Conservation (phyloP, 2,888 invertebrate genomes). For the Nomada hirtipes region DNA sequence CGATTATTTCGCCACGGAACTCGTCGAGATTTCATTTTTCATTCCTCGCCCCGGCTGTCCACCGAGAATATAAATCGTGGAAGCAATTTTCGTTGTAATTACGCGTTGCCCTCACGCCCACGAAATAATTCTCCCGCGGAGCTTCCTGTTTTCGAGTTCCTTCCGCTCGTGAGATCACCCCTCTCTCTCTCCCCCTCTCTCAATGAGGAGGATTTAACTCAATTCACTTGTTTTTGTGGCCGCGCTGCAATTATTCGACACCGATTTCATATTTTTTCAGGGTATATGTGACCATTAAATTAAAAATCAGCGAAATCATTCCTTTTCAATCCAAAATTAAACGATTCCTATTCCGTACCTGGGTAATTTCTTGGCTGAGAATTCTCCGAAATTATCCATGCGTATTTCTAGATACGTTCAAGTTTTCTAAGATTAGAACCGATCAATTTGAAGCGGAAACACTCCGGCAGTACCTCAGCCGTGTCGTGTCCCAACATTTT, state of each 20-base stretch:
- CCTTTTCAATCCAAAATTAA: too few species aligned
- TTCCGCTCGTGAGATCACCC: slow-evolving; percentile 7
- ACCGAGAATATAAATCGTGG: slow-evolving; percentile 52
- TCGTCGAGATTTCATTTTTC: slow-evolving; percentile 52
- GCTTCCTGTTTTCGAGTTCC: slow-evolving; percentile 40
- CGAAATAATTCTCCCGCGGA: slow-evolving; percentile 49
- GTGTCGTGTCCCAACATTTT: slow-evolving; percentile 43
- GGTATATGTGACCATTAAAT: not conserved
- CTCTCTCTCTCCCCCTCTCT: not conserved
- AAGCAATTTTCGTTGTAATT: slow-evolving; percentile 58
- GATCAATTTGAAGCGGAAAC: slow-evolving; percentile 44
- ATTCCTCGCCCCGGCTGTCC: slow-evolving; percentile 23
- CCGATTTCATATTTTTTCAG: slow-evolving; percentile 7
- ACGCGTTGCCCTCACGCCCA: slow-evolving; percentile 39
- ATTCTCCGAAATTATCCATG: too few species aligned
- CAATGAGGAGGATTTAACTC: too few species aligned
- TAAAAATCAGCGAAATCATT: too few species aligned
- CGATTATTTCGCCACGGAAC: slow-evolving; percentile 25
- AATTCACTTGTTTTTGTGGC: not conserved
- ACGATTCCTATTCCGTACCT: too few species aligned
- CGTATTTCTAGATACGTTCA: too few species aligned
- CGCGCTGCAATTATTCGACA: slow-evolving; percentile 11
- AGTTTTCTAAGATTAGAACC: slow-evolving; percentile 31
- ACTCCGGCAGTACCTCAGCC: slow-evolving; percentile 30
- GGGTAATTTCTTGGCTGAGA: too few species aligned